Evolutionary conservation across 2,888 invertebrate species (phyloP), one percentile per base, ranked within the genome.

Genomic region (Sminthurinus aureus): DNA sequence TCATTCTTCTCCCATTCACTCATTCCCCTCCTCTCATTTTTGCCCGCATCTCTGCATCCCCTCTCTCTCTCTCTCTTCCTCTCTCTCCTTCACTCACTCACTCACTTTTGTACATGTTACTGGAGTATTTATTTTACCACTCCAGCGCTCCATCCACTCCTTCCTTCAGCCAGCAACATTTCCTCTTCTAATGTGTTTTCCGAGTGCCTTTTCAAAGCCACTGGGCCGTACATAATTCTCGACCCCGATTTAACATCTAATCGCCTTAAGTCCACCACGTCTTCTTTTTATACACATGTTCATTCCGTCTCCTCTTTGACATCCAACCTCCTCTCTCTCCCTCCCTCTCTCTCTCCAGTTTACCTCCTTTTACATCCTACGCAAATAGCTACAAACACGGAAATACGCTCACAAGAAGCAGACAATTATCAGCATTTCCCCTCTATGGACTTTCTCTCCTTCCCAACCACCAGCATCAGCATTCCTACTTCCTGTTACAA

Each of bases 201-300:
- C 85, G 84, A 85, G 85, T 86, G 81, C 85, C 85, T 84, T 85
- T 87, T 87, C 80, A 83, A 83, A 87, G 83, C 83, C 86, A 87
- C 74, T 85, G 84, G 83, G 50, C 86, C 85, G 83, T 84, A 81
- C 76, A 82, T 86, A 86, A 87, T 86, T 86, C 82, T 81, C 85
- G 85, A 85, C 85, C 86, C 86, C 86, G 84, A 86, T 85, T 87
- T 86, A 86, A 84, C 84, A 85, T 81, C 83, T 87, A 87, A 87
- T 87, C 87, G 86, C 82, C 84, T 87, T 87, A 87, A 85, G 86
- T 87, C 86, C 87, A 84, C 87, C 87, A 86, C 87, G 83, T 83
- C 80, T 83, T 83, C 71, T 82, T 58, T 81, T 52, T 79, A 75
- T 64, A 69, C 18, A 38, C 38, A 38, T 38, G 38, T 38, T 1